Evolutionary conservation across 2,113 vertebrate genomes (phyloP), one percentile per base, ranked within the genome.

Genomic region (Eidolon helvum): DNA sequence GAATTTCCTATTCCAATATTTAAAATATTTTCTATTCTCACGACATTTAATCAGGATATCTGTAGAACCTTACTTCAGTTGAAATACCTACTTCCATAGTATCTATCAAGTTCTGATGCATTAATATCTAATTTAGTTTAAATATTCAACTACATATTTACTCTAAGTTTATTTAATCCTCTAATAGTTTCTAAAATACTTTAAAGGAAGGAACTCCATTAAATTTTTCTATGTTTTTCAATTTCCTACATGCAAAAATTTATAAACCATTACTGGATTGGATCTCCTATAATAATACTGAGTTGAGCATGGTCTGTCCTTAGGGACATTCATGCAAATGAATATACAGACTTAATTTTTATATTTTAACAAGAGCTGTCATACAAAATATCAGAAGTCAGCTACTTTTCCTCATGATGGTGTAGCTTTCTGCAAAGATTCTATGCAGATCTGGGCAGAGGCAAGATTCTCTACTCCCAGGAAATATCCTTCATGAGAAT

Each of bases 401-500:
- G 83, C 89, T 78, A 68, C 78, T 97, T 96, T 97, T 72, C 80
- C 96, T 93, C 38, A 35, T 10, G 71, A 82, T 35, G 12, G n/a
- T 59, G 6, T 15, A 55, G 88, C 38, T 94, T 93, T 86, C 68
- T 91, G 55, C 43, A 96, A 96, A 90, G 88, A 87, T 1, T 82
- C 38, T 84, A 55, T 5, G 74, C 57, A 63, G 57, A 87, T 57
- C 0, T 96, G 55, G 45, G 53, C 87, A 30, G 61, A 72, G 10
- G 78, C 72, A 96, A 91, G 43, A 83, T 30, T n/a, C 71, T 9
- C 35, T 66, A 88, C 61, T 89, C 38, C 43, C 14, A 85, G 97
- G 86, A 94, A 90, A 92, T 55, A 80, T 1, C 83, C 14, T 93
- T 97, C 95, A 93, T 80, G 89, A 91, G 55, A 88, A 85, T 94